Percentiles rank a stretch among this genome's conserved stretches.
These are phyloP conservation scores for Eublepharis macularius DNA, from an alignment of 2,113 vertebrate genomes.

Conservation along the genomic window DNA sequence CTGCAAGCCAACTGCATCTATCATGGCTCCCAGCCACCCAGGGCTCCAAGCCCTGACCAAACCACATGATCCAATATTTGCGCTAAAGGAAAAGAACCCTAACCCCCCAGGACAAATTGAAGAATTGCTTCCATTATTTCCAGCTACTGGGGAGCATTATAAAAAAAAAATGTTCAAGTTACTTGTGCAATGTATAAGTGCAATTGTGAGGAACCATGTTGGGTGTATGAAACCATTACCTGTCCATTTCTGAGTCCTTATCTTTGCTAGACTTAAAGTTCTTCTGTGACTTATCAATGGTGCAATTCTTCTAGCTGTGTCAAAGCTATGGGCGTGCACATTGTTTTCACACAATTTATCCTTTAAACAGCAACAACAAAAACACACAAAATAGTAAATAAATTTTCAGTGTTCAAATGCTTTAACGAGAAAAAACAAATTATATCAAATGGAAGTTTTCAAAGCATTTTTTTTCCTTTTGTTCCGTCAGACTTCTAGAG, in stretches of 20 bases:
- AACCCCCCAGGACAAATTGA: not conserved
- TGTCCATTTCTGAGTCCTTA: constrained; percentile 68
- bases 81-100: constrained; percentile 32
- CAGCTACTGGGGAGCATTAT: constrained; percentile 54
- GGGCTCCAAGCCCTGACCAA: not conserved
- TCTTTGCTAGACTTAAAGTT: constrained; percentile 58
- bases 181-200: constrained; percentile 77
- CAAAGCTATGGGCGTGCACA: constrained; percentile 59
- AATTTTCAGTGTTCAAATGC: constrained; percentile 65
- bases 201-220: constrained; percentile 77
- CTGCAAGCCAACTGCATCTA: not conserved
- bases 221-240: constrained; percentile 68
- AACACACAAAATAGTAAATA: constrained; percentile 26
- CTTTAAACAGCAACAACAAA: constrained; percentile 46
- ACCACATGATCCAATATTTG: not conserved
- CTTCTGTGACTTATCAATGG: constrained; percentile 66
- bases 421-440: constrained; percentile 52
- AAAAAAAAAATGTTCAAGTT: constrained; percentile 48
- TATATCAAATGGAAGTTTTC: constrained; percentile 41
- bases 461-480: constrained; percentile 52
- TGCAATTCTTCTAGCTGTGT: constrained; percentile 64
- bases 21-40: constrained; percentile 11
- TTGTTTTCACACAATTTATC: constrained; percentile 59
- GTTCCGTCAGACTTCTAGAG: constrained; percentile 49
- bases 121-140: constrained; percentile 51